A percentile compares a stretch with the other conserved stretches of the same genome.
Conservation (phyloP, 2,888 invertebrate genomes). For the Aphodius granarius region DNA sequence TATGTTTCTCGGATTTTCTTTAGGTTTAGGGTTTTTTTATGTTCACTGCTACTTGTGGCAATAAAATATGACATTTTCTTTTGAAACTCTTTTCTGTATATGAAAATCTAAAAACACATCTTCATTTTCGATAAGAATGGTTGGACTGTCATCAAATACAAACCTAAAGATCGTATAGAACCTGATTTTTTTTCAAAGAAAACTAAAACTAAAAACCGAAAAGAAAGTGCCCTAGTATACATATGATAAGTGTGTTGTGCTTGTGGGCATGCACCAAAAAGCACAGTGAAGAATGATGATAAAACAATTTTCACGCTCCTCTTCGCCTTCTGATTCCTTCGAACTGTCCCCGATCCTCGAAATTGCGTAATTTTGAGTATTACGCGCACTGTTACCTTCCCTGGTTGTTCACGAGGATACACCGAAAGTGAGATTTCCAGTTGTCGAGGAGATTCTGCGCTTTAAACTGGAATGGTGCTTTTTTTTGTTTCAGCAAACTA, state of each 20-base stretch:
- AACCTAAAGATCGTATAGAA: too few species aligned
- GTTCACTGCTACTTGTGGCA: too few species aligned
- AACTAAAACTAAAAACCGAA: neutral
- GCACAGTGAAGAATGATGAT: neutral
- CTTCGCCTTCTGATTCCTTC: neutral
- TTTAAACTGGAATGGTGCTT: neutral
- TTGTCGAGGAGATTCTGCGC: neutral
- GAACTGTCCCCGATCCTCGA: neutral
- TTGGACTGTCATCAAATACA: too few species aligned
- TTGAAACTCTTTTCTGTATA: too few species aligned
- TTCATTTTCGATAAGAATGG: too few species aligned
- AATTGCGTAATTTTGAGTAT: neutral
- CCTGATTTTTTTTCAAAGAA: neutral
- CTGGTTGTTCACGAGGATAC: neutral
- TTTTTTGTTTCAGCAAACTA: neutral
- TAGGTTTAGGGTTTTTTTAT: too few species aligned
- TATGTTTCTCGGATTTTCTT: too few species aligned
- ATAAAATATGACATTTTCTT: too few species aligned
- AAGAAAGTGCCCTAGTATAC: neutral
- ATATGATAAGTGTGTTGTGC: neutral
- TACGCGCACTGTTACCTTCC: neutral
- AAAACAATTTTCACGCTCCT: neutral
- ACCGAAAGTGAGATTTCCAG: neutral
- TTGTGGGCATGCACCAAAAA: neutral
- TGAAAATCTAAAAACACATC: too few species aligned